Base-by-base conservation (phyloP, 2,113 vertebrate genomes). In the Otolemur garnettii region DNA sequence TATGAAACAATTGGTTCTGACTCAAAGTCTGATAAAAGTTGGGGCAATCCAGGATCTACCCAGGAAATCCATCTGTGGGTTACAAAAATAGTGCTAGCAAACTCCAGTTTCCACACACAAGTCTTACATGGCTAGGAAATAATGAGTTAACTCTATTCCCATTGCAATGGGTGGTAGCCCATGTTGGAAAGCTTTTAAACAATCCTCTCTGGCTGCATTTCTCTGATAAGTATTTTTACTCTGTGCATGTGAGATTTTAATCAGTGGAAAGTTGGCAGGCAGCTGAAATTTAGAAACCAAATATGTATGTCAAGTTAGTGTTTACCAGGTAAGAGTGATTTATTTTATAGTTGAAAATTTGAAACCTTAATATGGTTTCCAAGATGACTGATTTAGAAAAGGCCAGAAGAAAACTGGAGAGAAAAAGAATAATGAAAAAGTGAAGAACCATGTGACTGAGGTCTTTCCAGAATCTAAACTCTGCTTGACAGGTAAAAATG, bases 331-430 rank as follows among this genome's bases (percentile, higher is more conserved):
- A 71, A 92, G 30, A 92, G 77, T 66, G 57, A 83, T 69, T 69
- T 69, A 55, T 93, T 87, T 91, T 96, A 92, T 68, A 62, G 24
- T 15, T 22, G 68, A 90, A 88, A 91, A 80, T 93, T 66, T 64
- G 71, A 90, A 77, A 83, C 62, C 24, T 89, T 79, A 57, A 18
- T 62, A 59, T 91, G n/a, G 4, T 72, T 82, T 35, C 35, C 38
- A 92, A 71, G 45, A 91, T 83, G 80, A 45, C 24, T 87, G 75
- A 83, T 87, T 92, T 95, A 87, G 89, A 83, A 82, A 92, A 94
- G 24, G 17, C 26, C 53, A 83, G 77, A 81, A 78, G 50, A 92
- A 94, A 87, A 90, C 5, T 15, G 12, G 57, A 38, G 64, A 68
- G 60, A 75, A 87, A 77, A 84, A 72, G 19, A 84, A 79, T n/a